These are phyloP conservation scores for Cichlasoma orientale DNA, from an alignment of 2,797 vertebrate genomes.

Conservation along the genomic window DNA sequence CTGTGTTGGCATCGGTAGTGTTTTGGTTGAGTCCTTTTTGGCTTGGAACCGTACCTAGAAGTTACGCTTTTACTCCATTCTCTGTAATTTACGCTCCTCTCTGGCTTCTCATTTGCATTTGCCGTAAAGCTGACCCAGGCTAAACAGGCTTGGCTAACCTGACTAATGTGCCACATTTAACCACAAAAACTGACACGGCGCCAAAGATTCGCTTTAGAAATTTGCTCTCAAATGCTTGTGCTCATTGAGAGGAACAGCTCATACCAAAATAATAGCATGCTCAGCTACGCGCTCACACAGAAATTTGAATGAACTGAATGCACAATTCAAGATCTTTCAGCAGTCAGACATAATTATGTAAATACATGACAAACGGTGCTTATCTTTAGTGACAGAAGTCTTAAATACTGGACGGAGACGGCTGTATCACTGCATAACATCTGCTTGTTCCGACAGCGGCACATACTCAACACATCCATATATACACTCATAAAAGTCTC, in stretches of 20 bases:
- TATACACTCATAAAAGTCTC: conserved; percentile 53
- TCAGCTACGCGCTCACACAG: not conserved
- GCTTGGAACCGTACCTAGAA: not conserved
- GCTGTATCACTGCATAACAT: conserved; percentile 15
- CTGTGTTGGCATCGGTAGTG: not conserved
- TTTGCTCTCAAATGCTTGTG: not conserved
- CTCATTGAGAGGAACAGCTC: not conserved
- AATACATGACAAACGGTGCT: conserved; percentile 50
- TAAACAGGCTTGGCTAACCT: conserved; percentile 13
- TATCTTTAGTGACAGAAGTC: conserved; percentile 46
- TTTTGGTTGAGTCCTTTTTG: conserved; percentile 3
- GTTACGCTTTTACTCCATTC: not conserved
- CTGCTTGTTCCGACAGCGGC: conserved; percentile 18
- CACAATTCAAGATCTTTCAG: conserved; percentile 1
- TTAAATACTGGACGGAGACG: conserved; percentile 25
- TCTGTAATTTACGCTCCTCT: not conserved
- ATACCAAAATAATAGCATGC: not conserved
- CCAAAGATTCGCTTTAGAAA: not conserved
- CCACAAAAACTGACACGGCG: not conserved
- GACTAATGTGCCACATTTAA: not conserved
- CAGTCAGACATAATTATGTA: conserved; percentile 23
- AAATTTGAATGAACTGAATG: not conserved
- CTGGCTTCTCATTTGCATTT: not conserved
- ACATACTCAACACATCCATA: conserved; percentile 26
- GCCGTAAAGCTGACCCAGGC: not conserved